Percentiles rank a stretch among this genome's conserved stretches.
These are phyloP conservation scores for Sminthopsis crassicaudata DNA, from an alignment of 2,113 vertebrate genomes.

Conservation along the genomic window DNA sequence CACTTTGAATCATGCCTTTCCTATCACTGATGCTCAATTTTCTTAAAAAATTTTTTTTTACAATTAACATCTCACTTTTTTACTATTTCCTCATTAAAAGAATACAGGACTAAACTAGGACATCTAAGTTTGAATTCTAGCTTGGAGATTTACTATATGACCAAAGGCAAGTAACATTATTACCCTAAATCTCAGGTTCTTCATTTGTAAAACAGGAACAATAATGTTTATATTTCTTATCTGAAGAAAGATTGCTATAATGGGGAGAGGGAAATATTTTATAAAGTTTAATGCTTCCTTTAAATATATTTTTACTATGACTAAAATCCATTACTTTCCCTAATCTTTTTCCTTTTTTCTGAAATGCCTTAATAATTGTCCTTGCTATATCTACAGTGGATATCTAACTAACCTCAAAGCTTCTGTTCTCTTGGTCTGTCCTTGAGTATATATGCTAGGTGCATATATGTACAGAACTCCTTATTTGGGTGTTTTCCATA, in stretches of 20 bases:
- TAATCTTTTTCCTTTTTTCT: not conserved
- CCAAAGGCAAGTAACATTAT: not conserved
- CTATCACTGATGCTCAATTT: slow-evolving; percentile 4
- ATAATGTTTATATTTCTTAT: not conserved
- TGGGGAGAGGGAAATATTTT: slow-evolving; percentile 22
- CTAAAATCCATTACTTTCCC: slow-evolving; percentile 38
- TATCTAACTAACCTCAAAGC: not conserved
- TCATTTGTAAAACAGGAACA: slow-evolving; percentile 41
- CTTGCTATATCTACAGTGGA: not conserved
- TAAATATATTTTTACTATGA: slow-evolving; percentile 31
- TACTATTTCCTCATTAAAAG: not conserved
- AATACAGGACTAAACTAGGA: not conserved
- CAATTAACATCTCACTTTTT: not conserved
- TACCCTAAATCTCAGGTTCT: slow-evolving; percentile 9
- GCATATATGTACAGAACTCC: not conserved
- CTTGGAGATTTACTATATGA: not conserved
- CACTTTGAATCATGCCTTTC: not conserved
- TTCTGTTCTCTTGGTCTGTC: not conserved
- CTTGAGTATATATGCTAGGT: not conserved
- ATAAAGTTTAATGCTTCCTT: slow-evolving; percentile 33
- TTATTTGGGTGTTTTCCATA: not conserved
- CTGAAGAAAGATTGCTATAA: not conserved
- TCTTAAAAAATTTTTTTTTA: not conserved
- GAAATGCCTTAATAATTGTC: slow-evolving; percentile 26
- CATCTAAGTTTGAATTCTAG: not conserved